A percentile compares a stretch with the other conserved stretches of the same genome.
phyloP scores from a whole-genome alignment of 2,797 vertebrate genomes.

The Cyprinodon diabolis region DNA sequence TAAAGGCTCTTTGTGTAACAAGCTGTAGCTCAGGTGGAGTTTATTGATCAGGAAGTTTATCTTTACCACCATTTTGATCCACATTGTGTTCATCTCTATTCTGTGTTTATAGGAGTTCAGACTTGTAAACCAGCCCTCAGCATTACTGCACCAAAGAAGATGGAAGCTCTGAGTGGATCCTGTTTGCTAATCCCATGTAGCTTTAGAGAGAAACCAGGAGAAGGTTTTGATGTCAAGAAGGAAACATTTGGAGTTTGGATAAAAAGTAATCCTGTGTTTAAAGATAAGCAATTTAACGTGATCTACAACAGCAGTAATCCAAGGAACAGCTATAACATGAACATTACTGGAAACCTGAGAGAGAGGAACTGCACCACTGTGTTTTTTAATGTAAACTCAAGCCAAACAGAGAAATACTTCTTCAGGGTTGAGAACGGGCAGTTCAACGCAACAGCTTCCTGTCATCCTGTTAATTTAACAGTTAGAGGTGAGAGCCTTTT shows the following conservation, averaged over 20 bases:
- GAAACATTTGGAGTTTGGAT: neutral
- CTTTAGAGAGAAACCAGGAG: neutral
- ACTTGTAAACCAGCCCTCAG: no score
- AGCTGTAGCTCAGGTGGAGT: neutral
- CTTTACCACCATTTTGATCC: no score
- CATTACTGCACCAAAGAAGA: no score
- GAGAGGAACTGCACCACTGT: conserved; percentile 8
- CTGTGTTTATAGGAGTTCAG: no score
- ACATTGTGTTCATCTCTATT: no score
- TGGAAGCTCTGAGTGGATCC: no score
- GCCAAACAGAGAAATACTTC: neutral
- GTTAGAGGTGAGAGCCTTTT: no score
- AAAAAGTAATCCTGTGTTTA: neutral
- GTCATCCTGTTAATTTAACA: neutral
- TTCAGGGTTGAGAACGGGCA: neutral
- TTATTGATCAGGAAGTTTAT: neutral
- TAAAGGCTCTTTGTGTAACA: neutral
- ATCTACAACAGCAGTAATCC: neutral
- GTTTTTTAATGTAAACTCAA: neutral
- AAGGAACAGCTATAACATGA: neutral
- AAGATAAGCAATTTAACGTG: neutral
- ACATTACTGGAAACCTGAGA: neutral
- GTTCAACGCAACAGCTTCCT: neutral
- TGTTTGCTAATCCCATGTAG: neutral
- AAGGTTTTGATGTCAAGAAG: accelerated